Evolutionary conservation across 2,113 vertebrate genomes (phyloP).

Genomic region (Rafetus swinhoei): DNA sequence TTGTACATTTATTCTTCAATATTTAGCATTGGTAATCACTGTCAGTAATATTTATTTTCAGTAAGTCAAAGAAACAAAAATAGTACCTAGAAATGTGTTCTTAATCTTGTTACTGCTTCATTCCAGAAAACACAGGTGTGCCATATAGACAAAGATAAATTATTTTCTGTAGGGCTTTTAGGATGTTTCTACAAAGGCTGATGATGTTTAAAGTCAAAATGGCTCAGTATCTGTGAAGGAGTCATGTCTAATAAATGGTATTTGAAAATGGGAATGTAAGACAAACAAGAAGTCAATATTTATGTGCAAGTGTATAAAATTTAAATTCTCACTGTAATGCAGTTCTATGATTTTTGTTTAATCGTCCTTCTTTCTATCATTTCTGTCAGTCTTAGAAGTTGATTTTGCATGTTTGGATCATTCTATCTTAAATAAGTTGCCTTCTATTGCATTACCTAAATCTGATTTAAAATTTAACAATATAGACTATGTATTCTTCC

Average conservation of each 20-base stretch:
- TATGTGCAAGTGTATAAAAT: not conserved
- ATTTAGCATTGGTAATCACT: not conserved
- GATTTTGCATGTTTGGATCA: not conserved
- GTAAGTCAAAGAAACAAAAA: not conserved
- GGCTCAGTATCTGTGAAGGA: not conserved
- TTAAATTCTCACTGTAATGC: conserved; percentile 27
- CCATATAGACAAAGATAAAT: not conserved
- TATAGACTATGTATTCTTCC: not conserved
- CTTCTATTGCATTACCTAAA: not conserved
- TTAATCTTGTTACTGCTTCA: not conserved
- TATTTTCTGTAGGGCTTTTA: not conserved
- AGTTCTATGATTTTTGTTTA: conserved; percentile 16
- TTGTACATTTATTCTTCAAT: not conserved
- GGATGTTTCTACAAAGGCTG: not conserved
- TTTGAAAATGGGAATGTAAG: not conserved
- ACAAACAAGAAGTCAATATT: not conserved
- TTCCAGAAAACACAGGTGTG: not conserved
- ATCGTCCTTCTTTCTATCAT: conserved; percentile 34
- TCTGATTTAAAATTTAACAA: conserved; percentile 14
- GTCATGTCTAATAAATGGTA: not conserved
- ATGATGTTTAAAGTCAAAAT: not conserved
- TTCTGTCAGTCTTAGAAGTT: not conserved
- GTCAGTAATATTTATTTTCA: not conserved
- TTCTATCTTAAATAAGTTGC: conserved; percentile 13
- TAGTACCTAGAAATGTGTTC: conserved; percentile 4